Conservation (phyloP, 2,888 invertebrate genomes). For the Melanostoma scalare region DNA sequence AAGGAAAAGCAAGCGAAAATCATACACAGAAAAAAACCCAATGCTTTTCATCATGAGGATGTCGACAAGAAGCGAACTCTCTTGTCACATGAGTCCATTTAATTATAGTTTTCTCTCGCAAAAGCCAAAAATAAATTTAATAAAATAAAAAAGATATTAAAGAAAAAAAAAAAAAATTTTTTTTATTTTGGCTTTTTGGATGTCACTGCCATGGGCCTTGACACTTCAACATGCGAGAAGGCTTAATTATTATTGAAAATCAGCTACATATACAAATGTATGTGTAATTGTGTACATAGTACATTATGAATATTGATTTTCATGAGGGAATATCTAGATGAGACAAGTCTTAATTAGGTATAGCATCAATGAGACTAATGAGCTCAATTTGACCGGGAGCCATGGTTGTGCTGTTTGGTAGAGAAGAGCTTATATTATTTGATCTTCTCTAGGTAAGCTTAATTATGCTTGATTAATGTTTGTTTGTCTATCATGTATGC, state of each 20-base stretch:
- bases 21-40: not conserved
- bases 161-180: constrained; percentile 13
- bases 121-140: not conserved
- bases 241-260: not conserved
- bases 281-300: too few relatives aligned
- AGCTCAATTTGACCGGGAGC: not conserved
- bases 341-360: not conserved
- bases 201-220: not conserved
- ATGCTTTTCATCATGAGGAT: not conserved
- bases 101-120: too few relatives aligned
- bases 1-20: constrained; percentile 8
- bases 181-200: not conserved
- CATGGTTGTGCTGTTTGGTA: too few relatives aligned
- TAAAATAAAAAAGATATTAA: constrained; percentile 29
- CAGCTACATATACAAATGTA: not conserved
- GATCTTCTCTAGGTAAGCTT: too few relatives aligned
- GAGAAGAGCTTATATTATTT: too few relatives aligned
- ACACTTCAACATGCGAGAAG: not conserved
- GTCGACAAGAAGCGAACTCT: not conserved
- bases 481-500: too few relatives aligned
- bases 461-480: too few relatives aligned
- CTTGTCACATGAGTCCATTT: too few relatives aligned
- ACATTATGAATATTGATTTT: not conserved
- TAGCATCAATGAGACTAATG: not conserved
- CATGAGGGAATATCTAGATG: not conserved